A percentile compares a stretch with the other conserved stretches of the same genome.
Conservation (phyloP, 2,113 vertebrate genomes). For the Syrmaticus mikado region DNA sequence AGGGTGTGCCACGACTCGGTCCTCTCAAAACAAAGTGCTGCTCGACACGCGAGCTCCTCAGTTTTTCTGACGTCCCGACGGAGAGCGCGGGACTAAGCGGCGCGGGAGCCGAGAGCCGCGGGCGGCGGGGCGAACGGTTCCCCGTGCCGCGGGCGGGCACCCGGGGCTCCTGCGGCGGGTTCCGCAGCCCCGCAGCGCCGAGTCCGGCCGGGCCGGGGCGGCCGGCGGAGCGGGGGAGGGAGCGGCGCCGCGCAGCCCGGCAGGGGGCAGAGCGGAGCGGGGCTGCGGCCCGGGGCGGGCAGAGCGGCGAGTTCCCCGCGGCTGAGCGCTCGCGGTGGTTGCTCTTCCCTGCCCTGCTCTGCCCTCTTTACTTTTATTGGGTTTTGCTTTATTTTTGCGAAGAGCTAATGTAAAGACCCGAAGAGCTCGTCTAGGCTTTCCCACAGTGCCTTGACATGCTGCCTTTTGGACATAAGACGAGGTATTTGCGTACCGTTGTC, state of each 20-base stretch:
- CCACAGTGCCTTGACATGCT: constrained; percentile 65
- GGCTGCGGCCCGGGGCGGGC: not conserved
- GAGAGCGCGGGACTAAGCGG: too few species aligned
- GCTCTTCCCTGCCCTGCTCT: not conserved
- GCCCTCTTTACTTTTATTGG: not conserved
- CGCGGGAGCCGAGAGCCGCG: too few species aligned
- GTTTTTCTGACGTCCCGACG: too few species aligned
- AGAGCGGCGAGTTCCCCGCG: not conserved
- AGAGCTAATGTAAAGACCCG: not conserved
- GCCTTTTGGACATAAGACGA: constrained; percentile 80
- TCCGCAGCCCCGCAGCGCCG: too few species aligned
- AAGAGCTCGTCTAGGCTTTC: not conserved
- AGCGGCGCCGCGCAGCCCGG: not conserved
- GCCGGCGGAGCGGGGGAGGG: not conserved
- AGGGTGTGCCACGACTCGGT: not conserved
- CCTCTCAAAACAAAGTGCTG: not conserved
- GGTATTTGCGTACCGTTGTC: constrained; percentile 65
- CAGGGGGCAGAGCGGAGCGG: not conserved
- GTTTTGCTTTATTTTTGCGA: not conserved
- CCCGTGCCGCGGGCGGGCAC: too few species aligned
- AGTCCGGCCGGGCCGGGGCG: not conserved
- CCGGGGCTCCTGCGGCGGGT: too few species aligned
- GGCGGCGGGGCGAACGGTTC: too few species aligned
- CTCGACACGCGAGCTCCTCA: not conserved
- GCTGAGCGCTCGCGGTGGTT: not conserved